Evolutionary conservation across 2,797 vertebrate genomes (phyloP), one percentile per base, ranked within the genome.

Genomic region (Gallinago stenura): DNA sequence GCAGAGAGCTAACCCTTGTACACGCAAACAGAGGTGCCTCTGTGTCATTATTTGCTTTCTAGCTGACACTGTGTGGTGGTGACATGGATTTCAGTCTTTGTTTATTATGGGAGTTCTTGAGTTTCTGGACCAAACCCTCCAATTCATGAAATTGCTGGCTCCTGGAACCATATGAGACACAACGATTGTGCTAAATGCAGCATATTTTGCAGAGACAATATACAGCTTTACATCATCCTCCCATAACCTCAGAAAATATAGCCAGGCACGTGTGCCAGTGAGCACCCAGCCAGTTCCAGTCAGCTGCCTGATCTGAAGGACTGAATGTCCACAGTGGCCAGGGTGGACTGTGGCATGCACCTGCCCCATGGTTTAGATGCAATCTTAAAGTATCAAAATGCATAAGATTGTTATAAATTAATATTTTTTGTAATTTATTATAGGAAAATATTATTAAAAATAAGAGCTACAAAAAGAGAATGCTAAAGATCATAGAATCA

Each of bases 231-330:
- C 15, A 20, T 62, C 20, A 30, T 35, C 12, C 7, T 85, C 10
- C 24, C 21, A 19, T 7, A 72, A 31, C 15, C 15, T 65, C 41
- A 24, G n/a, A 46, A 73, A 69, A 56, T 13, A 4, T 12, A 20
- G 6, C 7, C 25, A 39, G 22, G 15, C 12, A 24, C 7, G 13
- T 33, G 8, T 30, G 19, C 31, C 1, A 1, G 21, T 6, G 7
- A 70, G 54, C 7, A 10, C 17, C 25, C 0, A 10, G 25, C 10
- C 22, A 70, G 12, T 41, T 46, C 31, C 28, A 48, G 41, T 16
- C 84, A 51, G 7, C 1, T 2, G 13, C 31, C 37, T 20, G 31
- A 20, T 46, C 73, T 21, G 66, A 93, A 39, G 12, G 12, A 26
- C 18, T 37, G 8, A 21, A 26, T 12, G 10, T 21, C 13, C 30